phyloP scores from a whole-genome alignment of 2,888 invertebrate species.

The Endotricha flammealis region DNA sequence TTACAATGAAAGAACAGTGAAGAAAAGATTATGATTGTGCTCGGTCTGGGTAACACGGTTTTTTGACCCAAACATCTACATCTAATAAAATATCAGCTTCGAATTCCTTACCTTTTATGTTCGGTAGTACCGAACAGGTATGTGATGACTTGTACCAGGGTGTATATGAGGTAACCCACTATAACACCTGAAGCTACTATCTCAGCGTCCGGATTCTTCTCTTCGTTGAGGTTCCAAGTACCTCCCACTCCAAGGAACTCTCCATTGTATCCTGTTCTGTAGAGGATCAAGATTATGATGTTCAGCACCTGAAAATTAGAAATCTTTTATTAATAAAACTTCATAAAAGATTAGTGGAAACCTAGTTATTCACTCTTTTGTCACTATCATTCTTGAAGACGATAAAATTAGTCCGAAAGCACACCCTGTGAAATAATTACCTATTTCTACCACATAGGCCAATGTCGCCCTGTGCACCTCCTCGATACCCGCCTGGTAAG shows the following conservation, averaged over 20 bases:
- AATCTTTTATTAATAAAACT: not conserved
- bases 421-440: too few species aligned
- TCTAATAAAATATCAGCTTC: not conserved
- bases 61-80: too few species aligned
- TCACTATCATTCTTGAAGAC: too few species aligned
- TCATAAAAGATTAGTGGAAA: too few species aligned
- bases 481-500: too few species aligned
- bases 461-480: too few species aligned
- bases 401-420: too few species aligned
- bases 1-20: too few species aligned
- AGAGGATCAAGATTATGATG: conserved; percentile 86
- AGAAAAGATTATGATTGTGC: too few species aligned
- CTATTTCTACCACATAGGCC: too few species aligned
- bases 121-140: conserved; percentile 87
- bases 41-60: too few species aligned
- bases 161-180: conserved; percentile 92
- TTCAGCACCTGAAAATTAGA: conserved; percentile 83
- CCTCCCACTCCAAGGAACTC: conserved; percentile 92
- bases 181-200: conserved; percentile 92
- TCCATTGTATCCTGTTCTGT: conserved; percentile 89
- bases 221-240: conserved; percentile 93
- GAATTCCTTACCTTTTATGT: conserved; percentile 81
- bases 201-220: conserved; percentile 91
- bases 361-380: too few species aligned
- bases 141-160: conserved; percentile 85